Base-by-base conservation (phyloP, 2,888 invertebrate genomes). In the Monochamus alternatus region DNA sequence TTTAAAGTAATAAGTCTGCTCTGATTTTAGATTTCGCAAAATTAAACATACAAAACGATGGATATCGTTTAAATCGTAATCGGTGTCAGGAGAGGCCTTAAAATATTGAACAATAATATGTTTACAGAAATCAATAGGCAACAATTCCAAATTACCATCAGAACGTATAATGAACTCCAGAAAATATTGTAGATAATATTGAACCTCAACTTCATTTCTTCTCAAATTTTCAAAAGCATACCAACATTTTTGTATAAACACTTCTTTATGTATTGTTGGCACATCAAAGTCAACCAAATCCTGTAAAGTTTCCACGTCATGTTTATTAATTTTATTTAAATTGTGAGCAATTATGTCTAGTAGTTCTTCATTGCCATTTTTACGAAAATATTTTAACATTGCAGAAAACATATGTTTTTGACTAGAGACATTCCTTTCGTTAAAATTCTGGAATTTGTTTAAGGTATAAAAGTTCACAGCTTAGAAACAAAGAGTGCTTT, bases 401-500 rank as follows among this genome's bases (percentile, higher is more conserved):
- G 81, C 65, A 3, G 78, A 70, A 47, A 83, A 80, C 14, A 81
- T 31, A 62, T 81, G 73, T 73, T 83, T 83, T 44, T 79, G 79
- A 74, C 63, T 73, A 7, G 80, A 78, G 44, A 75, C 74, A 38
- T 82, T 78, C 5, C 5, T 74, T 10, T 77, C 73, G 52, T 67
- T 75, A 12, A 60, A 66, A 31, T 55, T 62, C 58, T 64, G 66
- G 4, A 81, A 63, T n/a, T 78, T 14, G 30, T 73, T 63, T 14
- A 75, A 9, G 22, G 76, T 73, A 12, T 76, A 80, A 51, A 8
- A 81, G 58, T 32, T 74, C 75, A 58, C 82, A 83, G 5, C 78
- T 79, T 22, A 84, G 59, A 62, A 72, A 81, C 10, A 80, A 51
- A 5, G 81, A 81, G 47, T 84, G 84, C 75, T 84, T 84, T 71